These are phyloP conservation scores for Myotis planiceps DNA, from an alignment of 2,797 vertebrate species.

Conservation along the genomic window DNA sequence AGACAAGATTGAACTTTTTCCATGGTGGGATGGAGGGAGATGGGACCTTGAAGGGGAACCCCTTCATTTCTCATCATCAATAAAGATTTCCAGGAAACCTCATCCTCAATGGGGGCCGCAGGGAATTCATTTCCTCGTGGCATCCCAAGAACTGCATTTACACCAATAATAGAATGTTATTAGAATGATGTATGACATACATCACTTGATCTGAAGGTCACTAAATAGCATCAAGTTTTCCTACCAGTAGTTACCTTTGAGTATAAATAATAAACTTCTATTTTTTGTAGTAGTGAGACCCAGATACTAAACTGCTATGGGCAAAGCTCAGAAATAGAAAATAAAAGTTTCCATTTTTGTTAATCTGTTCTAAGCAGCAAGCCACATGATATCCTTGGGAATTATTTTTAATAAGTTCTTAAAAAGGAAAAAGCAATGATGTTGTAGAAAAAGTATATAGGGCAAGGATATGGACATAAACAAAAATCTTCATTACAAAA, in stretches of 20 bases:
- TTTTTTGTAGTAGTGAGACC: neutral
- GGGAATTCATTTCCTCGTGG: neutral
- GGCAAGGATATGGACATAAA: neutral
- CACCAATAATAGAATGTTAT: neutral
- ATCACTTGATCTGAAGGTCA: conserved; percentile 33
- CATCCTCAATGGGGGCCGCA: neutral
- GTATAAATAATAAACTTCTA: conserved; percentile 23
- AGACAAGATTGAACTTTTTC: neutral
- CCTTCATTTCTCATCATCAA: neutral
- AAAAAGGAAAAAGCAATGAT: conserved; percentile 15
- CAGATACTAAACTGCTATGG: neutral
- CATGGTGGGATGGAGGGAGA: neutral
- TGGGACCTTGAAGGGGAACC: neutral
- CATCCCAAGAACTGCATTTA: neutral
- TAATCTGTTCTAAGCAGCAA: neutral
- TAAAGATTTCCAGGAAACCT: neutral
- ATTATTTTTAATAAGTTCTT: conserved; percentile 42
- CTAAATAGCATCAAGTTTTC: neutral
- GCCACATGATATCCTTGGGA: neutral
- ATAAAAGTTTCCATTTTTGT: neutral
- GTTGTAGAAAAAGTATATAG: neutral
- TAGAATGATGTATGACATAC: neutral
- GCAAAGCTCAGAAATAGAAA: conserved; percentile 49
- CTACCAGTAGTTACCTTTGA: conserved; percentile 39
- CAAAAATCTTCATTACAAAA: conserved; percentile 41